Conservation (phyloP, 1,140 invertebrate species). For the Tribolium castaneum region DNA sequence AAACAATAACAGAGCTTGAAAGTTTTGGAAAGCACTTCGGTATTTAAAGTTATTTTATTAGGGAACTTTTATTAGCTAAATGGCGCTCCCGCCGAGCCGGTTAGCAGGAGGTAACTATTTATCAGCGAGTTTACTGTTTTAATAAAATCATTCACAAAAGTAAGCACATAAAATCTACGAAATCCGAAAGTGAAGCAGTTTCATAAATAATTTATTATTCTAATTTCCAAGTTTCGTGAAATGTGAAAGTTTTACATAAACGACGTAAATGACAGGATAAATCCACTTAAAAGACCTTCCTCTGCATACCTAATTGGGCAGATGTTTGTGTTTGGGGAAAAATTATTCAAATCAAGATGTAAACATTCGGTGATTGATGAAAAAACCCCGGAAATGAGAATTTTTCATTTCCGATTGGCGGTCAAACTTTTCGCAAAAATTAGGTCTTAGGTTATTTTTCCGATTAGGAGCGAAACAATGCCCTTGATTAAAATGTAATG, state of each 20-base stretch:
- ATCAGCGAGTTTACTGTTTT: background rate
- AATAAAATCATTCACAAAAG: background rate
- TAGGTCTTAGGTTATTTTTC: background rate
- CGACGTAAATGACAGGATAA: background rate
- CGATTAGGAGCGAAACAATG: background rate
- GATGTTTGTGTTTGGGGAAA: background rate
- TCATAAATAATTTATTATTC: background rate
- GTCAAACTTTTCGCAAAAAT: background rate
- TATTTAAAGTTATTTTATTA: background rate
- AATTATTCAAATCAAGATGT: background rate
- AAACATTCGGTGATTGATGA: too few relatives aligned
- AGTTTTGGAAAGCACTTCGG: background rate
- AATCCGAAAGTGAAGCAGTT: background rate
- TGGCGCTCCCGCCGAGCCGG: background rate
- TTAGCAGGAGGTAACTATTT: background rate
- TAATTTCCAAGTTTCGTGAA: background rate
- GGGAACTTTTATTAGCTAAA: background rate
- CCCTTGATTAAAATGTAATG: conserved; percentile 19
- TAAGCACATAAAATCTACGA: background rate
- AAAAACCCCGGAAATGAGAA: background rate
- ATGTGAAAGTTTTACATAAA: background rate
- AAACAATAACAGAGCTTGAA: background rate
- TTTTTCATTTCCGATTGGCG: too few relatives aligned
- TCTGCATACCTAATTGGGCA: background rate
- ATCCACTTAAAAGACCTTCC: background rate